Evolutionary conservation across 2,113 vertebrate species (phyloP), one percentile per base, ranked within the genome.

Genomic region (Lichenostomus cassidix): DNA sequence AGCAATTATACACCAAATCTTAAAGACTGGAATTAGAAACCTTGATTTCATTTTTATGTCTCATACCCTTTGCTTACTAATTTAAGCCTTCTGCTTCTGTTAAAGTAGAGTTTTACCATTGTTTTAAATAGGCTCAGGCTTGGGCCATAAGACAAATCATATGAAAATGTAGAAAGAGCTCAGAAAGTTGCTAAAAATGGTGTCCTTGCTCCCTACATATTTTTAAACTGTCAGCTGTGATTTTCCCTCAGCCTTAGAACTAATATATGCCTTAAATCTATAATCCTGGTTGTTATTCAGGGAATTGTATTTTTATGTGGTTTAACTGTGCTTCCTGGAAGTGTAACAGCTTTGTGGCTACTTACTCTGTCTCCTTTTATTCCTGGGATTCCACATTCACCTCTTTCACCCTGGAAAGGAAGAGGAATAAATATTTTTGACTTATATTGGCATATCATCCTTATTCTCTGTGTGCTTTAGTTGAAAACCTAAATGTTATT

Each of bases 331-430:
- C 78, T 92, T 92, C 41, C 46, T 58, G 29, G 50, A 89, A 87
- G 39, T 3, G 7, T 81, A 78, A 94, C n/a, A 81, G 56, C 12
- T 69, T 83, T 35, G 23, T 35, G 24, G 33, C 44, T 96, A 94
- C 97, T 37, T 97, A 99, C 99, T 97, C 97, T 97, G 96, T 99
- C 98, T 97, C 99, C 99, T 98, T 99, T 99, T 93, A 98, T 97
- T 95, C 99, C 99, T 65, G 99, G 99, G 86, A 98, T 98, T 68
- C 99, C 99, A 92, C 99, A 99, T 93, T 99, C 98, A 41, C 99
- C 99, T 97, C 98, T 98, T 95, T 99, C 98, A 83, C 99, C 99
- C 99, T 99, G 89, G 63, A 84, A 88, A 92, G 55, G 49, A 82
- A 74, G 11, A 70, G 19, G 15, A 83, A 94, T 67, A 92, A 88